Conservation (phyloP, 2,797 vertebrate species). For the Bovichtus diacanthus region DNA sequence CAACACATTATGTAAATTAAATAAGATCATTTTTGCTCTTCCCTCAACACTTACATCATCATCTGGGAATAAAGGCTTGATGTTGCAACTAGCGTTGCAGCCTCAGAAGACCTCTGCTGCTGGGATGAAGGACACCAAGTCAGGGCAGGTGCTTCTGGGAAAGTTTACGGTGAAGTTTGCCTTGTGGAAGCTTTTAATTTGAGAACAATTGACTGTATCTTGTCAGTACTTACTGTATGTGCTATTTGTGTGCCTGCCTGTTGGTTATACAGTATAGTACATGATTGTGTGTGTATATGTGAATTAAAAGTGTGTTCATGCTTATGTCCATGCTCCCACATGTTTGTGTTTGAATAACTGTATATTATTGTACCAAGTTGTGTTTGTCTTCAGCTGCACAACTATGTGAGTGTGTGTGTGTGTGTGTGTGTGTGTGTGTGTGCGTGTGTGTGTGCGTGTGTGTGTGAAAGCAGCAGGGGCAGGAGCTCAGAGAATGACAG, state of each 20-base stretch:
- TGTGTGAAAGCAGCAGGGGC: conserved; percentile 63
- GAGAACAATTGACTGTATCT: conserved; percentile 2
- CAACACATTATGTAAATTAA: conserved; percentile 84
- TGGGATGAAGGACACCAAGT: conserved; percentile 7
- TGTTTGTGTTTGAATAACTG: conserved; percentile 18
- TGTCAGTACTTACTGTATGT: background rate
- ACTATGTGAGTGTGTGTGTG: background rate
- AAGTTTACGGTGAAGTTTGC: conserved; percentile 4
- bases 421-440: conserved; percentile 10
- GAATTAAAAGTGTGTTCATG: background rate
- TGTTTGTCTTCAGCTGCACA: background rate
- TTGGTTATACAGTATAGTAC: background rate
- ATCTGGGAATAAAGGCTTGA: conserved; percentile 70
- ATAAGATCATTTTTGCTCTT: conserved; percentile 76
- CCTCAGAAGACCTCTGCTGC: conserved; percentile 54
- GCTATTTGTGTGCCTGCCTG: background rate
- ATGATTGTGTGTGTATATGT: background rate
- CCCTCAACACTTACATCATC: conserved; percentile 77
- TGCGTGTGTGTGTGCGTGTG: conserved; percentile 51
- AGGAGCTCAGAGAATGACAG: conserved; percentile 74
- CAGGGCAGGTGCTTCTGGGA: conserved; percentile 62
- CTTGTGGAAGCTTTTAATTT: conserved; percentile 6
- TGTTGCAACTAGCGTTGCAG: conserved; percentile 49
- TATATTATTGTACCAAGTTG: background rate
- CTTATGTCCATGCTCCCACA: background rate